These are phyloP conservation scores for Zele albiditarsus DNA, from an alignment of 2,888 invertebrate species.

Conservation along the genomic window DNA sequence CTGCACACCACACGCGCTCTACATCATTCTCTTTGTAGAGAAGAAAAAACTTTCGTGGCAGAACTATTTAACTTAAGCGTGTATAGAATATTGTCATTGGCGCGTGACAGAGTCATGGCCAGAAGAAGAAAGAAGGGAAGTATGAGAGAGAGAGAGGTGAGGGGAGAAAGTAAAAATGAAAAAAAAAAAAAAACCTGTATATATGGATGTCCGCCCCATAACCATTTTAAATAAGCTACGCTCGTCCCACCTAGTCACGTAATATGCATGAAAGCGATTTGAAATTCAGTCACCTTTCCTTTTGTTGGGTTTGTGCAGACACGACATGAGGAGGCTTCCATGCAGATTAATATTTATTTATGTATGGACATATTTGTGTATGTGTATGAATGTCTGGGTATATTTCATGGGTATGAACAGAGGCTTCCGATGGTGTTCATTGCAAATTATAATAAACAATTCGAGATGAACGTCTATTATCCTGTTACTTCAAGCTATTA, in stretches of 20 bases:
- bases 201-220: neutral
- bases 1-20: too few species aligned
- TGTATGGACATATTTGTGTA: neutral
- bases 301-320: neutral
- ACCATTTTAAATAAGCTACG: neutral
- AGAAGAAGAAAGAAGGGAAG: neutral
- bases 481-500: slow-evolving; percentile 58
- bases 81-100: neutral
- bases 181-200: slow-evolving; percentile 6
- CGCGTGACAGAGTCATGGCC: neutral
- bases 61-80: neutral
- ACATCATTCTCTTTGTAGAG: too few species aligned
- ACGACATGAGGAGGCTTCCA: neutral
- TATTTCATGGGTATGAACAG: neutral
- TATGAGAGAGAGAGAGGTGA: neutral
- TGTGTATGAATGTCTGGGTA: neutral
- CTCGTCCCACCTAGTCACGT: slow-evolving; percentile 3
- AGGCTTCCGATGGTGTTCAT: neutral
- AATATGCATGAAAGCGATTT: neutral
- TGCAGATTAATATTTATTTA: neutral
- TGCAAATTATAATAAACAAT: slow-evolving; percentile 41
- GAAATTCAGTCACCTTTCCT: neutral
- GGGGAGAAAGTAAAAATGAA: neutral
- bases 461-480: slow-evolving; percentile 57
- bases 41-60: too few species aligned